Conservation (phyloP, 1,140 invertebrate genomes). For the Calephelis virginiensis region DNA sequence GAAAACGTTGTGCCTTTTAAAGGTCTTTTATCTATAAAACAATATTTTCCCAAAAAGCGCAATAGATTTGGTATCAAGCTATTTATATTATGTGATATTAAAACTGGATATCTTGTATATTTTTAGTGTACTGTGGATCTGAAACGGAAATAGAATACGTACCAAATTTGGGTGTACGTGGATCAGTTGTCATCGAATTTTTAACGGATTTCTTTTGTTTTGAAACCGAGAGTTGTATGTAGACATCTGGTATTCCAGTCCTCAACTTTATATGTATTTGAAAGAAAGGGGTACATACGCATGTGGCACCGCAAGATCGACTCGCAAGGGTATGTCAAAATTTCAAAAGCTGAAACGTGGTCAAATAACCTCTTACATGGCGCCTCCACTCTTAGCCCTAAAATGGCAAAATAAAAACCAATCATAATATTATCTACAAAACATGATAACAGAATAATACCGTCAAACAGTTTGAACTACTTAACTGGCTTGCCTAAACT, state of each 20-base stretch:
- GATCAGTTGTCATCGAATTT: slow-evolving; percentile 29
- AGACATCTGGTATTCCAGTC: slow-evolving; percentile 39
- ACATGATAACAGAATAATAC: slow-evolving; percentile 32
- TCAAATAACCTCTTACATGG: slow-evolving; percentile 16
- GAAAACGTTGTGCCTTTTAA: slow-evolving; percentile 46
- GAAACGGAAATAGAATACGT: slow-evolving; percentile 26
- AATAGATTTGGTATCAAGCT: slow-evolving; percentile 47
- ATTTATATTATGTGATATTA: slow-evolving; percentile 41
- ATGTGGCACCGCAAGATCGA: slow-evolving; percentile 30
- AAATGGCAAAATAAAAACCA: slow-evolving; percentile 36
- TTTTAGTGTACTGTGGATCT: slow-evolving; percentile 34
- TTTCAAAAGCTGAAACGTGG: slow-evolving; percentile 30
- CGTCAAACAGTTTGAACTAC: slow-evolving; percentile 28
- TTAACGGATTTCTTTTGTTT: slow-evolving; percentile 27
- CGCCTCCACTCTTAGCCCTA: slow-evolving; percentile 31
- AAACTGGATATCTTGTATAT: slow-evolving; percentile 34
- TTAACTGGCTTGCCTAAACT: slow-evolving; percentile 30
- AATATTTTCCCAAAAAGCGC: slow-evolving; percentile 44
- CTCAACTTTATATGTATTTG: slow-evolving; percentile 31
- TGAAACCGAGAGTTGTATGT: slow-evolving; percentile 33
- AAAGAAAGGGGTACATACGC: slow-evolving; percentile 24
- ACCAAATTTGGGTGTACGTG: slow-evolving; percentile 29
- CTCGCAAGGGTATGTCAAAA: slow-evolving; percentile 30
- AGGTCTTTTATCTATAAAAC: slow-evolving; percentile 40
- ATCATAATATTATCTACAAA: slow-evolving; percentile 31